phyloP scores from a whole-genome alignment of 2,797 vertebrate species.

The Pelochelys cantorii region DNA sequence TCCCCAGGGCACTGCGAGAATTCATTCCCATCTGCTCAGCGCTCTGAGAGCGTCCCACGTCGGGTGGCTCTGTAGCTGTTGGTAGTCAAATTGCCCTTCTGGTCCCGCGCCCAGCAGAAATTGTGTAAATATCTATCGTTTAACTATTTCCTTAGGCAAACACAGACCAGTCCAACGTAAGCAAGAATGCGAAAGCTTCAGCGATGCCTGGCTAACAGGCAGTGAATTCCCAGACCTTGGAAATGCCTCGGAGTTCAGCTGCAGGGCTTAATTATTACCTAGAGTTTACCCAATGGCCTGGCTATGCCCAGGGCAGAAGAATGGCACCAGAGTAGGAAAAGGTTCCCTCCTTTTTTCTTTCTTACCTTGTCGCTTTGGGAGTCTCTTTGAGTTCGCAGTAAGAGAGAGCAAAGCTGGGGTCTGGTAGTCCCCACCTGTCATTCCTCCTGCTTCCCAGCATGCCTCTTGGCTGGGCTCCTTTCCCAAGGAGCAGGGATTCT shows the following conservation, averaged over 20 bases:
- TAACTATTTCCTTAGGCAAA: background rate
- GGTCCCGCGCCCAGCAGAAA: background rate
- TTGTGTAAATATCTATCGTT: background rate
- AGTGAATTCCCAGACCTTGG: background rate
- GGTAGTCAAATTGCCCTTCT: background rate
- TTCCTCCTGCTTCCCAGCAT: background rate
- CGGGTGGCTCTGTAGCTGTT: background rate
- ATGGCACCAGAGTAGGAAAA: background rate
- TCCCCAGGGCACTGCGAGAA: background rate
- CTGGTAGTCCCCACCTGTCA: too few relatives aligned
- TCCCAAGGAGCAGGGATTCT: background rate
- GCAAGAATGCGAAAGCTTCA: accelerated
- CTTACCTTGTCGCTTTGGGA: too few relatives aligned
- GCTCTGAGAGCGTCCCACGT: background rate
- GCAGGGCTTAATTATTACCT: background rate
- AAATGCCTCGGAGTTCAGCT: background rate
- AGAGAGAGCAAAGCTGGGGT: background rate
- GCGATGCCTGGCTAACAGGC: background rate
- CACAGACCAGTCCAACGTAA: background rate
- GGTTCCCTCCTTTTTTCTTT: too few relatives aligned
- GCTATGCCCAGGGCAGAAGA: background rate
- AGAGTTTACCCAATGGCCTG: background rate
- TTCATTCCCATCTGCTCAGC: too few relatives aligned
- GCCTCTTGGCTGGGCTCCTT: background rate
- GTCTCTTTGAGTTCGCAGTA: too few relatives aligned